A percentile compares a stretch with the other conserved stretches of the same genome.
Evolutionary conservation across 92 coral and sea anemone species (phyloP).

Genomic region (Galaxea fascicularis): DNA sequence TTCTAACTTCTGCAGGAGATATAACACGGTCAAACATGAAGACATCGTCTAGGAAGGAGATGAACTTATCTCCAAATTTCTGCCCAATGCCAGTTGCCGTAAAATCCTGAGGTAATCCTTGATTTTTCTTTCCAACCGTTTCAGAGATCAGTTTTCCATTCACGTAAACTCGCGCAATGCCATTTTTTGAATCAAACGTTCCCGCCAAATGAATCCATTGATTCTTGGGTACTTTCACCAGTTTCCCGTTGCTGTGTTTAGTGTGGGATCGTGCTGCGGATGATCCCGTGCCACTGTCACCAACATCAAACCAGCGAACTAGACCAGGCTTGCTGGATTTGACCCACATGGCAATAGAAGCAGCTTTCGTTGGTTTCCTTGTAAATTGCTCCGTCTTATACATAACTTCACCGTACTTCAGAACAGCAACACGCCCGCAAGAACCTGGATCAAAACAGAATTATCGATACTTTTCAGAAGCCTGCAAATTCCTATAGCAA

Average conservation of each 20-base stretch:
- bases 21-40: slow-evolving; percentile 93
- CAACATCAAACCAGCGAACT: slow-evolving; percentile 93
- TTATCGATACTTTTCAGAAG: too few relatives aligned
- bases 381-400: slow-evolving; percentile 74
- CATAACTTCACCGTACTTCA: slow-evolving; percentile 87
- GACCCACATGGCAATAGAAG: slow-evolving; percentile 98
- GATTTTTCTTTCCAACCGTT: slow-evolving; percentile 78
- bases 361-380: slow-evolving; percentile 89
- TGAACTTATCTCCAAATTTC: slow-evolving; percentile 89
- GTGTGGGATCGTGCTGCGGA: slow-evolving; percentile 11
- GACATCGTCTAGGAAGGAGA: slow-evolving; percentile 91
- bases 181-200: slow-evolving; percentile 91
- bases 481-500: too few relatives aligned
- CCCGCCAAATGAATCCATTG: slow-evolving; percentile 97
- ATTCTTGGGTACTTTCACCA: slow-evolving; percentile 80
- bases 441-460: slow-evolving; percentile 66
- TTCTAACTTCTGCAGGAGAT: slow-evolving; percentile 82
- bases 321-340: slow-evolving; percentile 89
- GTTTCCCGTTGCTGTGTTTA: slow-evolving; percentile 20
- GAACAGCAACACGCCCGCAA: slow-evolving; percentile 88
- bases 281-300: slow-evolving; percentile 42
- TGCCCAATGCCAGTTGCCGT: slow-evolving; percentile 93
- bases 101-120: slow-evolving; percentile 91
- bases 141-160: slow-evolving; percentile 88
- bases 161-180: slow-evolving; percentile 90